phyloP scores from a whole-genome alignment of 1,140 invertebrate species.

The Mercenaria mercenaria region DNA sequence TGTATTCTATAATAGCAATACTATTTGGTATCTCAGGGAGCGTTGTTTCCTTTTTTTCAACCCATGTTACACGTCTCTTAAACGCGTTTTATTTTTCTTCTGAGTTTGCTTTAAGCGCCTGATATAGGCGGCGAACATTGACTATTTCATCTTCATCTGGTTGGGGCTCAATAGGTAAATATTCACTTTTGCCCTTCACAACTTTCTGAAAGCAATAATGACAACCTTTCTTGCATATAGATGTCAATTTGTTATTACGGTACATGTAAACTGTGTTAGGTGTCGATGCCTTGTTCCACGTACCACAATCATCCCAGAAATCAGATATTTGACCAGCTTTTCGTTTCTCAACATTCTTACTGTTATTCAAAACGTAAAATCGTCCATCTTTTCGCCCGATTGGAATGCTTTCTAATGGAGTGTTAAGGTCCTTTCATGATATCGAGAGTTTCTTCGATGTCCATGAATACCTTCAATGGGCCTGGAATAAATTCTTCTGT shows the following conservation, averaged over 20 bases:
- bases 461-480: too few relatives aligned
- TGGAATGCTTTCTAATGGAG: neutral
- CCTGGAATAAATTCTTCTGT: too few relatives aligned
- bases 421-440: too few relatives aligned
- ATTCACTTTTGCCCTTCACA: neutral
- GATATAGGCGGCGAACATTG: neutral
- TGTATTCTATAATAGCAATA: neutral
- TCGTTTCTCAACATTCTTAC: neutral
- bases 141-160: neutral
- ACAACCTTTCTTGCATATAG: neutral
- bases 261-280: neutral
- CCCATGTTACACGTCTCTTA: neutral
- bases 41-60: neutral
- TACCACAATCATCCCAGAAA: neutral
- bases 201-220: neutral
- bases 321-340: neutral
- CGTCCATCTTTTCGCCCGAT: neutral
- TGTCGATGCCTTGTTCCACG: neutral
- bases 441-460: too few relatives aligned
- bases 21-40: too few relatives aligned
- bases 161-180: neutral
- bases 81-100: neutral
- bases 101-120: neutral
- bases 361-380: neutral
- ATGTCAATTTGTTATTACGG: neutral